Base-by-base conservation (phyloP, 2,888 invertebrate species). In the Pomacea canaliculata region DNA sequence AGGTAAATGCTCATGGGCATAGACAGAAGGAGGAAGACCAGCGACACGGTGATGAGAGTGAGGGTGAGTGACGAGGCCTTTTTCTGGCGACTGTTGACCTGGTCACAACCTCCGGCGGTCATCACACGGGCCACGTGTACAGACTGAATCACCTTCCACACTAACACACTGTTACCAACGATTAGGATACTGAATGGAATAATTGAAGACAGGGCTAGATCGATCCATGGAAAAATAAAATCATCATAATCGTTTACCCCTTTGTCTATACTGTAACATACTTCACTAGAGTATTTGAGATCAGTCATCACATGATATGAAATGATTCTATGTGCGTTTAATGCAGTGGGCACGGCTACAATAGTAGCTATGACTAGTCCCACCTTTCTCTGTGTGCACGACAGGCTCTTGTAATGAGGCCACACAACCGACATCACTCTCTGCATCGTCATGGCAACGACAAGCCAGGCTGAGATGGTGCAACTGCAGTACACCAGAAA, bases 61-160 rank as follows among this genome's bases (percentile, higher is more conserved):
- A 63, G 3, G 2, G 63, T 63, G 5, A 63, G 27, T n/a, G 9
- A 63, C 63, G 63, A 63, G 27, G 27, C 27, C 23, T 63, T 27
- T 27, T 27, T 63, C 19, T n/a, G 23, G 19, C 63, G 63, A 63
- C 23, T 27, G 27, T 27, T 63, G 63, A 63, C 63, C 63, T 63
- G 63, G 1, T n/a, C 7, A 27, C 23, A 12, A 16, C 23, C 63
- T 5, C 23, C 23, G 27, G 27, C 63, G 19, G 63, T 63, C n/a
- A 63, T 63, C 23, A 23, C 27, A 27, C 63, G 63, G 63, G 63
- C 63, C 63, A 27, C n/a, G 3, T 27, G 63, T 27, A 23, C 63
- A 27, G 63, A 63, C 23, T 27, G 63, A 63, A n/a, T n/a, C 63
- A 63, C 63, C 63, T 63, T 63, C 63, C 63, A 8, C 23, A 63